Conservation (phyloP, 2,113 vertebrate species). For the Haliaeetus leucogaster region DNA sequence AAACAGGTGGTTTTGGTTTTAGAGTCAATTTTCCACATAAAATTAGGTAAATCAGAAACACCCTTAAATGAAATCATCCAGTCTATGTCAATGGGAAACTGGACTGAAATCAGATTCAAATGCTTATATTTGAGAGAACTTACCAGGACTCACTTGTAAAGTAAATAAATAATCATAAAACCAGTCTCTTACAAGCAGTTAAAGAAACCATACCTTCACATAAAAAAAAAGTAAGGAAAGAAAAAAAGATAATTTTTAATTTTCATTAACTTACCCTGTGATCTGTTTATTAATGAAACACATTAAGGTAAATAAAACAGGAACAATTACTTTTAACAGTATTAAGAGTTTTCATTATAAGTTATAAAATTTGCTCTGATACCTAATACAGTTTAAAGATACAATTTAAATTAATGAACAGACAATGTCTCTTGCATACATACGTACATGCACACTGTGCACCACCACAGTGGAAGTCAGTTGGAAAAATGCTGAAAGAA, state of each 20-base stretch:
- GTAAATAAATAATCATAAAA: background rate
- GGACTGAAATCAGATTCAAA: background rate
- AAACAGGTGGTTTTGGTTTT: background rate
- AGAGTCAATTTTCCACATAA: background rate
- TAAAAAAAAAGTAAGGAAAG: background rate
- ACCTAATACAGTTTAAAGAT: background rate
- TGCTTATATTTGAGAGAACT: background rate
- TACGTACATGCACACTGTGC: background rate
- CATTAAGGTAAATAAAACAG: background rate
- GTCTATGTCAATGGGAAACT: background rate
- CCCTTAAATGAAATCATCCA: background rate
- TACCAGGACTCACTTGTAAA: background rate
- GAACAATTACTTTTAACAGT: background rate
- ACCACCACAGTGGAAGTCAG: background rate
- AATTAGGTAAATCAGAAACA: background rate
- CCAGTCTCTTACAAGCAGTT: fast-evolving
- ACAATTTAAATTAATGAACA: background rate
- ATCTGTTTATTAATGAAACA: background rate
- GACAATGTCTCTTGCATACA: background rate
- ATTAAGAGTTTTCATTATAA: background rate
- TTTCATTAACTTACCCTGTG: background rate
- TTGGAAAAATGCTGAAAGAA: background rate
- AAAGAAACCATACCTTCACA: background rate
- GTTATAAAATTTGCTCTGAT: background rate
- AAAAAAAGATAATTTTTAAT: background rate